These are phyloP conservation scores for Meta bourneti DNA, from an alignment of 2,888 invertebrate genomes.

Conservation along the genomic window DNA sequence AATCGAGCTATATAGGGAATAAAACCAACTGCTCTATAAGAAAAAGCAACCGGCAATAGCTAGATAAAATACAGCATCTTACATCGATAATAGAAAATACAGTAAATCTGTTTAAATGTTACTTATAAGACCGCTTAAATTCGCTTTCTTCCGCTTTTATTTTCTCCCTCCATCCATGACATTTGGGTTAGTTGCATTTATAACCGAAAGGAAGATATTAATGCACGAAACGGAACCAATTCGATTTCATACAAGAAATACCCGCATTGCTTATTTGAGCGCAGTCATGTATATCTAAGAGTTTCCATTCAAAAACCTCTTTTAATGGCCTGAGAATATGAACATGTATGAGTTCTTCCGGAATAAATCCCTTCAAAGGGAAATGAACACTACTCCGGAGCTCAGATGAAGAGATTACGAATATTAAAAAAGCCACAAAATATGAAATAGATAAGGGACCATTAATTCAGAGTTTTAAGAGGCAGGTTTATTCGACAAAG, in stretches of 20 bases:
- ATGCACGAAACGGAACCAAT: background rate
- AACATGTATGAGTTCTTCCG: background rate
- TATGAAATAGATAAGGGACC: conserved; percentile 31
- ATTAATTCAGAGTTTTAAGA: conserved; percentile 37
- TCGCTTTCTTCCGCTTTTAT: background rate
- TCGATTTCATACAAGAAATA: conserved; percentile 11
- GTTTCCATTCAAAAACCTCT: background rate
- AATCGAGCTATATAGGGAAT: background rate
- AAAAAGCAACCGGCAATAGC: background rate
- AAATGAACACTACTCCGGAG: background rate
- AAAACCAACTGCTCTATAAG: background rate
- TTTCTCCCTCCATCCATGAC: background rate
- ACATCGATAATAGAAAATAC: background rate
- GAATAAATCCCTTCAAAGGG: background rate
- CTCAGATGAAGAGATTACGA: background rate
- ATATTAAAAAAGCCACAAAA: conserved; percentile 22
- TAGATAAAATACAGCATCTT: background rate
- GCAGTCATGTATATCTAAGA: conserved; percentile 9
- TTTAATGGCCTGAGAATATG: background rate
- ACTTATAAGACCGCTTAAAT: background rate
- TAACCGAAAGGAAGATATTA: background rate
- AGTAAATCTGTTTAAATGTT: background rate
- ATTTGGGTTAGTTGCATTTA: background rate
- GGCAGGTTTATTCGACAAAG: conserved; percentile 40
- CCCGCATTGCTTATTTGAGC: conserved; percentile 34